Conservation (phyloP, 2,888 invertebrate genomes). For the Sarcophaga variegata region DNA sequence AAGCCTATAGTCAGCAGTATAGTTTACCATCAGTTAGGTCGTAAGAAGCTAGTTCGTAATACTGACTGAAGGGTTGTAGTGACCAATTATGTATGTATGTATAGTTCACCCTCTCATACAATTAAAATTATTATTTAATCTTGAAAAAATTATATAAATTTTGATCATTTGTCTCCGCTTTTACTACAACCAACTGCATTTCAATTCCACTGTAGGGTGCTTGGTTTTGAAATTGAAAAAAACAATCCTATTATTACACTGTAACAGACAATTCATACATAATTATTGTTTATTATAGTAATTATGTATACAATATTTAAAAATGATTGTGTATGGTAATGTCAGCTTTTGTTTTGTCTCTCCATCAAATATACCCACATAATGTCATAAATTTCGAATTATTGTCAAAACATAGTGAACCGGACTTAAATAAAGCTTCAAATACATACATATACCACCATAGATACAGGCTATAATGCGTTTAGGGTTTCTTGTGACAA, state of each 20-base stretch:
- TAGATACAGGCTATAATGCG: neutral
- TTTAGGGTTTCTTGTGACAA: neutral
- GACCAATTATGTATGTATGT: too few relatives aligned
- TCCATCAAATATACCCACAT: slow-evolving; percentile 41
- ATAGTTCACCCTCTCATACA: too few relatives aligned
- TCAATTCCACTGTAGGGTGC: neutral
- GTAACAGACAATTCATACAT: slow-evolving; percentile 36
- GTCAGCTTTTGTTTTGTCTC: slow-evolving; percentile 2
- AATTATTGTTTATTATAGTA: slow-evolving; percentile 61
- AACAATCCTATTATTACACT: slow-evolving; percentile 51
- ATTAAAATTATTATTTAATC: too few relatives aligned
- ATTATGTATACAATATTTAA: slow-evolving; percentile 37
- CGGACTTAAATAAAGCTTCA: neutral
- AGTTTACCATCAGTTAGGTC: too few relatives aligned
- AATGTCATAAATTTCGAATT: slow-evolving; percentile 1
- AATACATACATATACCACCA: neutral
- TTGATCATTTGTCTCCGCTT: neutral
- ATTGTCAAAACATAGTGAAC: neutral
- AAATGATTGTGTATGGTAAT: slow-evolving; percentile 46
- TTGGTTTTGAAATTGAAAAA: slow-evolving; percentile 11
- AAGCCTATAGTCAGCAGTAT: too few relatives aligned
- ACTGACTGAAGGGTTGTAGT: too few relatives aligned
- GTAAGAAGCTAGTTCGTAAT: too few relatives aligned
- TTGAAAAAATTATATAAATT: too few relatives aligned
- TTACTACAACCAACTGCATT: neutral